Evolutionary conservation across 2,888 invertebrate genomes (phyloP).

Genomic region (Drosophila kanekoi): DNA sequence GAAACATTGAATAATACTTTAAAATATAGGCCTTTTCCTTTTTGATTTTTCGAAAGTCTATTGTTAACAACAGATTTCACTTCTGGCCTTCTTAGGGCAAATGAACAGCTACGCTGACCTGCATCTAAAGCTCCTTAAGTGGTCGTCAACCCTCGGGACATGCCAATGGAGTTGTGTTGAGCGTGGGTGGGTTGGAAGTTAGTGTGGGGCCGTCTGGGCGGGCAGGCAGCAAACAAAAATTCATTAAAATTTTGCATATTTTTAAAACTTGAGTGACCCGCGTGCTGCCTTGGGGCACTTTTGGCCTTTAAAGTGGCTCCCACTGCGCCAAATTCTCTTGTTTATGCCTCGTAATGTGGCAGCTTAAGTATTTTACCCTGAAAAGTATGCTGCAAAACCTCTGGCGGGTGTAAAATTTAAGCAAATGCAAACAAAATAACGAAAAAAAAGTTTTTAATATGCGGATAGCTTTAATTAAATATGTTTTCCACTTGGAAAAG

Average conservation of each 20-base stretch:
- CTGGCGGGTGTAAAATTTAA: constrained; percentile 72
- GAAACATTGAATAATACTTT: too few relatives aligned
- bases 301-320: constrained; percentile 43
- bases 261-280: constrained; percentile 78
- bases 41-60: not conserved
- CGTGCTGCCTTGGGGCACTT: constrained; percentile 63
- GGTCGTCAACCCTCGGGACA: constrained; percentile 33
- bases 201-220: constrained; percentile 2
- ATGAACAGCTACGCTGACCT: constrained; percentile 62
- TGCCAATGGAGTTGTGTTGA: constrained; percentile 31
- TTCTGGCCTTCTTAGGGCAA: constrained; percentile 54
- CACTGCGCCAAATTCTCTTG: constrained; percentile 46
- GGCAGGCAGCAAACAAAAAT: constrained; percentile 63
- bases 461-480: constrained; percentile 81
- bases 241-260: constrained; percentile 81
- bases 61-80: constrained; percentile 50
- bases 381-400: constrained; percentile 56
- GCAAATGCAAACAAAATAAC: constrained; percentile 38
- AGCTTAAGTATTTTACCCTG: constrained; percentile 68
- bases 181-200: not conserved
- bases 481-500: constrained; percentile 76
- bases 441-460: constrained; percentile 75
- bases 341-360: constrained; percentile 77
- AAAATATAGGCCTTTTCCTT: too few relatives aligned
- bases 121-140: constrained; percentile 75